A percentile compares a stretch with the other conserved stretches of the same genome.
These are phyloP conservation scores for Drosophila santomea DNA, from an alignment of 1,140 invertebrate species.

Conservation along the genomic window DNA sequence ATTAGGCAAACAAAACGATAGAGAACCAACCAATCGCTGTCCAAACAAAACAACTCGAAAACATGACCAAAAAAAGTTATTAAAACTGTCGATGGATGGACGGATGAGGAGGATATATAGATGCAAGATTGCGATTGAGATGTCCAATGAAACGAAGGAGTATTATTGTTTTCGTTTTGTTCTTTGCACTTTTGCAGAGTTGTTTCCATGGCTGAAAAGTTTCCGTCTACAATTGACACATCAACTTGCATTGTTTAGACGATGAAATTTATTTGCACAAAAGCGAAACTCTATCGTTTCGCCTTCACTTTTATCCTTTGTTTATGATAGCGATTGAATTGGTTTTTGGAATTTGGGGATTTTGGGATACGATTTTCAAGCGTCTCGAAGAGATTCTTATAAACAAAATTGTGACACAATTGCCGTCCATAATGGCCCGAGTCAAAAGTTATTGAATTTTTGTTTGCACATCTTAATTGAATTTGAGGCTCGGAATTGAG, in stretches of 20 bases:
- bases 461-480: conserved; percentile 41
- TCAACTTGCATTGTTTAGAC: conserved; percentile 71
- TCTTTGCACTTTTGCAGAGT: not conserved
- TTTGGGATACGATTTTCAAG: conserved; percentile 23
- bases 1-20: conserved; percentile 11
- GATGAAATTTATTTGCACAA: conserved; percentile 56
- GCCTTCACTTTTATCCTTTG: conserved; percentile 31
- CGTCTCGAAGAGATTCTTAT: conserved; percentile 38
- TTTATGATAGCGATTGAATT: conserved; percentile 31
- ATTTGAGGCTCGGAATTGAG: conserved; percentile 1
- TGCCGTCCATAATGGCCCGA: conserved; percentile 9
- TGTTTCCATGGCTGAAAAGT: conserved; percentile 18
- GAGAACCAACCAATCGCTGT: conserved; percentile 26
- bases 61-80: conserved; percentile 59
- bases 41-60: conserved; percentile 62
- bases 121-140: conserved; percentile 14
- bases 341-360: conserved; percentile 30
- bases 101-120: conserved; percentile 44
- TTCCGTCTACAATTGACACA: conserved; percentile 62
- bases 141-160: conserved; percentile 15
- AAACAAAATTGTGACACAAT: conserved; percentile 59
- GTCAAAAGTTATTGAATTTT: conserved; percentile 43
- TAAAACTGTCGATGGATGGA: conserved; percentile 71
- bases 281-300: conserved; percentile 26
- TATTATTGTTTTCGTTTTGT: conserved; percentile 28